Percentiles rank a stretch among this genome's conserved stretches.
These are phyloP conservation scores for Callocephalon fimbriatum DNA, from an alignment of 2,113 vertebrate species.

Conservation along the genomic window DNA sequence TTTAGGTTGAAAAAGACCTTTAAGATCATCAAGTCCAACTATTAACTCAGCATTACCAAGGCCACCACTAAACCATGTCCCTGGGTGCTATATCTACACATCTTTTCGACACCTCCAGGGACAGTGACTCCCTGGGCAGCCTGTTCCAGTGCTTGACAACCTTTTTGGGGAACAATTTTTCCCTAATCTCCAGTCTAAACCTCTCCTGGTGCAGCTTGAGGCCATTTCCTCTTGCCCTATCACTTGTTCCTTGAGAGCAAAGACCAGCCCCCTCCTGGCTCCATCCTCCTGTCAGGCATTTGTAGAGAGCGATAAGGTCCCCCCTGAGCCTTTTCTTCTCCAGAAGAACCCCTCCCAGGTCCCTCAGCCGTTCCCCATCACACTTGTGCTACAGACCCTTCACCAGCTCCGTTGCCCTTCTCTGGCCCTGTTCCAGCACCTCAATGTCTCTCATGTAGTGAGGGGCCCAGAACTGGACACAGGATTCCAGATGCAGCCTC, in stretches of 20 bases:
- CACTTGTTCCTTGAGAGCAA: not conserved
- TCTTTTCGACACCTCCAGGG: not conserved
- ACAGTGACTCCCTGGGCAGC: not conserved
- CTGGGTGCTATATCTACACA: not conserved
- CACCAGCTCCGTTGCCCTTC: not conserved
- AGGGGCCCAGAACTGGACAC: not conserved
- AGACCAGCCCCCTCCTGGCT: not conserved
- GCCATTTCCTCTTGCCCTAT: not conserved
- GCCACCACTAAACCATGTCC: not conserved
- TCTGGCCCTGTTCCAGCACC: not conserved
- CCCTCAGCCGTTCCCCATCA: not conserved
- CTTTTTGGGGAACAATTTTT: not conserved
- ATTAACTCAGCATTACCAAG: not conserved
- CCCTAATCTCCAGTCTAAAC: not conserved
- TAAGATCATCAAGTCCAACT: not conserved
- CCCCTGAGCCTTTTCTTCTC: not conserved
- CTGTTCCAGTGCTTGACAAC: not conserved
- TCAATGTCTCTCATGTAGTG: not conserved
- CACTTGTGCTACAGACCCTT: not conserved
- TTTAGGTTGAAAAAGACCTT: not conserved
- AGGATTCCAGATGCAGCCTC: not conserved
- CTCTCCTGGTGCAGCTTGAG: not conserved
- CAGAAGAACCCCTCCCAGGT: not conserved
- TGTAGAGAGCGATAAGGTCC: not conserved
- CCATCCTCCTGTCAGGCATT: not conserved